phyloP scores from a whole-genome alignment of 2,888 invertebrate species.

The Eurytoma adleriae region DNA sequence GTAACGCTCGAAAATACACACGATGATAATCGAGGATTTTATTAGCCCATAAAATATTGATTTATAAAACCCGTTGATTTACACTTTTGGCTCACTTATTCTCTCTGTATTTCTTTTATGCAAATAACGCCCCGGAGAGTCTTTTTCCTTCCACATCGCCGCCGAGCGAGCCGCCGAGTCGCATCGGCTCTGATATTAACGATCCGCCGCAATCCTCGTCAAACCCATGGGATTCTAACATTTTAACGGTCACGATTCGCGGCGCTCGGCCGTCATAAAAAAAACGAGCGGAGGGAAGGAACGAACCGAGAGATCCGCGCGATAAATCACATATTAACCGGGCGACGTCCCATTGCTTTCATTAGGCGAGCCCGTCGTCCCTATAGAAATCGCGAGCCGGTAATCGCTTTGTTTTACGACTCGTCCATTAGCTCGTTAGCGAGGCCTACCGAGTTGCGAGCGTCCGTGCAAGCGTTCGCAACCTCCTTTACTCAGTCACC shows the following conservation, averaged over 20 bases:
- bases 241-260: constrained; percentile 40
- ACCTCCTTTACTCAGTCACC: neutral
- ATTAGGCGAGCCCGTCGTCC: constrained; percentile 38
- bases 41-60: constrained; percentile 39
- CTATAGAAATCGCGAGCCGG: constrained; percentile 31
- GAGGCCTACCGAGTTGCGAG: neutral
- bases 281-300: neutral
- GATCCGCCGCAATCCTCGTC: constrained; percentile 1
- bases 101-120: constrained; percentile 10
- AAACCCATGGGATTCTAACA: constrained; percentile 21
- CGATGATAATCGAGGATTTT: constrained; percentile 43
- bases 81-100: constrained; percentile 27
- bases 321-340: constrained; percentile 46
- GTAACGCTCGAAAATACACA: constrained; percentile 25
- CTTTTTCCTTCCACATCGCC: neutral
- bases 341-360: constrained; percentile 46
- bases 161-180: constrained; percentile 5
- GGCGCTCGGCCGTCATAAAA: neutral
- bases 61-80: constrained; percentile 49
- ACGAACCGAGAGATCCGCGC: constrained; percentile 1
- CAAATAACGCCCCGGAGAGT: constrained; percentile 13
- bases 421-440: constrained; percentile 48
- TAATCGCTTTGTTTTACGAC: constrained; percentile 48
- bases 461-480: constrained; percentile 1
- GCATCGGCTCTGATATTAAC: constrained; percentile 16